Conservation (phyloP, 2,888 invertebrate species). For the Atrina japonica region DNA sequence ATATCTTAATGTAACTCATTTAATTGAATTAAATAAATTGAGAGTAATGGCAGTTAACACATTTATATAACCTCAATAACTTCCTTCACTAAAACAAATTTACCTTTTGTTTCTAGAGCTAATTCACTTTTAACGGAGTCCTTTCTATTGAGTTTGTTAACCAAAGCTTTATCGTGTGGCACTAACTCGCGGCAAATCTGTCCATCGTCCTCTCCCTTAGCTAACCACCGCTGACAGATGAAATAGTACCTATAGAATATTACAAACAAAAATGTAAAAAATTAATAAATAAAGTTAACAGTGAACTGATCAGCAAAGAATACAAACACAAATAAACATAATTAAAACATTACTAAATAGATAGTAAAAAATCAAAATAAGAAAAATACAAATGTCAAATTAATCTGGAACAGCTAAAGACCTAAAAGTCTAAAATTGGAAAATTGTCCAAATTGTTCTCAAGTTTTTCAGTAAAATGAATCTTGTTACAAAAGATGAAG, state of each 20-base stretch:
- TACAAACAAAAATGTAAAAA: background rate
- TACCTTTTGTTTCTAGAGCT: slow-evolving; percentile 79
- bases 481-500: too few relatives aligned
- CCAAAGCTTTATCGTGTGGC: slow-evolving; percentile 75
- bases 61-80: too few relatives aligned
- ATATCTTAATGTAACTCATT: too few relatives aligned
- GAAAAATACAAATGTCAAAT: too few relatives aligned
- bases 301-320: background rate
- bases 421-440: too few relatives aligned
- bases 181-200: slow-evolving; percentile 79
- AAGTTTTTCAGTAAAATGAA: too few relatives aligned
- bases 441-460: too few relatives aligned
- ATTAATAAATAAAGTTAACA: background rate
- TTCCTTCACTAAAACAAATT: background rate
- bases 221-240: slow-evolving; percentile 80
- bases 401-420: too few relatives aligned
- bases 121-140: slow-evolving; percentile 73
- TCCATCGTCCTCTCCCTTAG: slow-evolving; percentile 78
- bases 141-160: slow-evolving; percentile 65
- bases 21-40: too few relatives aligned
- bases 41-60: too few relatives aligned
- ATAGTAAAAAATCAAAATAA: too few relatives aligned
- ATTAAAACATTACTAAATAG: background rate
- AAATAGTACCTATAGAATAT: slow-evolving; percentile 78
- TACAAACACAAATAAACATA: background rate